A percentile compares a stretch with the other conserved stretches of the same genome.
These are phyloP conservation scores for Chloebia gouldiae DNA, from an alignment of 2,113 vertebrate genomes.

Conservation along the genomic window DNA sequence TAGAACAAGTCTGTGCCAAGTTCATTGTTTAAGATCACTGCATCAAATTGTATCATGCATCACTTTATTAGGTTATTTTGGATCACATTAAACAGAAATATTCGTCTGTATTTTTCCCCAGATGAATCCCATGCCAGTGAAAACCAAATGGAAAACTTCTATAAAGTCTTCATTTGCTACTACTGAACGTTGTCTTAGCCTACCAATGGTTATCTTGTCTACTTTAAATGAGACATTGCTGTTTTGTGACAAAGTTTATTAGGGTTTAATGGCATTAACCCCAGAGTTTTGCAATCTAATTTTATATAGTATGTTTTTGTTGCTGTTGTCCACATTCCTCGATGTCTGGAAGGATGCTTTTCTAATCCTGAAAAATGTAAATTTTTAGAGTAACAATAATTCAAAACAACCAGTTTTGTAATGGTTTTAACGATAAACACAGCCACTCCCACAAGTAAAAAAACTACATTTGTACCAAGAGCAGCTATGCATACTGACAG, in stretches of 20 bases:
- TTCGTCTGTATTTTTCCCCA: not conserved
- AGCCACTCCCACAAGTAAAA: not conserved
- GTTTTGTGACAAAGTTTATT: not conserved
- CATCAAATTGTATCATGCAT: not conserved
- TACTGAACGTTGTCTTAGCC: not conserved
- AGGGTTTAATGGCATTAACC: not conserved
- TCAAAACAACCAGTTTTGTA: not conserved
- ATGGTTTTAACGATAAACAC: rapidly evolving
- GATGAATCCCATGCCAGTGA: not conserved
- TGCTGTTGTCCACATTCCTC: not conserved
- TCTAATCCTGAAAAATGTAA: not conserved
- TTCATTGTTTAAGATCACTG: not conserved
- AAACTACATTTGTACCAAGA: not conserved
- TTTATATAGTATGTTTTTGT: not conserved
- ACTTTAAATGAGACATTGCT: not conserved
- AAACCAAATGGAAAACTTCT: not conserved
- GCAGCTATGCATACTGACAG: not conserved
- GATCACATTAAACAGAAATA: not conserved
- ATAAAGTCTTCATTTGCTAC: not conserved
- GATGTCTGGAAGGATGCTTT: not conserved
- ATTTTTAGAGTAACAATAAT: not conserved
- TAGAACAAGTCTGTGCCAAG: not conserved
- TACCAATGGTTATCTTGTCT: not conserved
- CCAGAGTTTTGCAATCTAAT: not conserved
- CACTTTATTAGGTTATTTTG: not conserved